Evolutionary conservation across 2,797 vertebrate genomes (phyloP).

Genomic region (Hyperoplus immaculatus): DNA sequence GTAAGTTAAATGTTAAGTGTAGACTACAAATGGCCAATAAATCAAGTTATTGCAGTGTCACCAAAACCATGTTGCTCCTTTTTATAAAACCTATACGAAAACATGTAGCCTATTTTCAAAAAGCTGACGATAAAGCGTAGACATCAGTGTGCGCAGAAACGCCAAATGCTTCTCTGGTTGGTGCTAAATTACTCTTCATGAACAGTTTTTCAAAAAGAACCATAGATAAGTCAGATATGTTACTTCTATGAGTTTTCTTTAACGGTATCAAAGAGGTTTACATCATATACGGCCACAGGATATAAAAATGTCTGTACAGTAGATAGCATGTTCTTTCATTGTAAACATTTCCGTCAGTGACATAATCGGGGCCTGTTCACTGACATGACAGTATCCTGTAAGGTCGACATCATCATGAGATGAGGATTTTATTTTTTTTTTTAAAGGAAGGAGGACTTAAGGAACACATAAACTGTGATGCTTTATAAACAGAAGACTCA

Average conservation of each 20-base stretch:
- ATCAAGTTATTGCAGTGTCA: background rate
- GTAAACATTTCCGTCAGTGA: constrained; percentile 75
- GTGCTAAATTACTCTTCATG: constrained; percentile 52
- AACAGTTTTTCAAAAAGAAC: constrained; percentile 40
- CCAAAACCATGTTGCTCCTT: background rate
- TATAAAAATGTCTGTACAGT: constrained; percentile 72
- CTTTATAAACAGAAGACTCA: constrained; percentile 46
- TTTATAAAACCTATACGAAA: background rate
- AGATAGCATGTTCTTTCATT: constrained; percentile 61
- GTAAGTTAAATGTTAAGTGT: background rate
- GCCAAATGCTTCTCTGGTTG: constrained; percentile 33
- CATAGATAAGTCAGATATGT: constrained; percentile 42
- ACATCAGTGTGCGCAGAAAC: constrained; percentile 33
- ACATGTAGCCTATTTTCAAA: background rate
- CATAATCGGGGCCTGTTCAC: constrained; percentile 9
- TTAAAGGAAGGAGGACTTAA: constrained; percentile 17
- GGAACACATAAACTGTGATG: constrained; percentile 32
- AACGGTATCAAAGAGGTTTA: constrained; percentile 66
- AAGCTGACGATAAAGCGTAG: background rate
- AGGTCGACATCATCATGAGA: constrained; percentile 19
- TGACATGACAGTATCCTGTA: constrained; percentile 21
- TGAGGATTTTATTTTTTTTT: constrained; percentile 2
- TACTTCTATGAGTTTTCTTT: constrained; percentile 33
- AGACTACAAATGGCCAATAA: background rate
- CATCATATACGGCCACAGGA: constrained; percentile 65